A percentile compares a stretch with the other conserved stretches of the same genome.
Conservation (phyloP, 2,797 vertebrate genomes). For the Sebastes wilsoni region DNA sequence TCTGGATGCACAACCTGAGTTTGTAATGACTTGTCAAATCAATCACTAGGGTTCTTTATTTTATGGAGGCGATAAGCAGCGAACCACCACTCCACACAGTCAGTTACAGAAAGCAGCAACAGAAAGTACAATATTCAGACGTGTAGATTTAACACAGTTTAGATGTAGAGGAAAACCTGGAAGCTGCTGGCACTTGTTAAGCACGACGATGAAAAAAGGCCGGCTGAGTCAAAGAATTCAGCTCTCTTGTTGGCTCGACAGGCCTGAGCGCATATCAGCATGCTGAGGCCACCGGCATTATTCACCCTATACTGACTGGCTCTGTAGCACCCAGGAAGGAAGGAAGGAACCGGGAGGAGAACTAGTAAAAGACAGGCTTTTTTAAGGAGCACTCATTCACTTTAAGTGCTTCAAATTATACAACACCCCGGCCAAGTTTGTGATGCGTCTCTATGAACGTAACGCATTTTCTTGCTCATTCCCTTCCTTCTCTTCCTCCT, state of each 20-base stretch:
- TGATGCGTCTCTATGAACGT: constrained; percentile 34
- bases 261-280: constrained; percentile 73
- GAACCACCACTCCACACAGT: not conserved
- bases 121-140: not conserved
- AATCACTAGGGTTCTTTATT: not conserved
- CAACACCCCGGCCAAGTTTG: constrained; percentile 36
- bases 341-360: constrained; percentile 26
- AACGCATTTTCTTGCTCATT: constrained; percentile 23
- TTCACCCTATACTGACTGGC: constrained; percentile 28
- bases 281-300: constrained; percentile 45
- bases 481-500: not conserved
- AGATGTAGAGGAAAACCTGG: not conserved
- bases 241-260: constrained; percentile 48
- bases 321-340: constrained; percentile 50
- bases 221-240: constrained; percentile 58
- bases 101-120: not conserved
- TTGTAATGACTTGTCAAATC: too few relatives aligned
- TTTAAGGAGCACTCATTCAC: constrained; percentile 58
- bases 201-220: constrained; percentile 12
- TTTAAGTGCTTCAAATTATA: constrained; percentile 69
- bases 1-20: too few relatives aligned
- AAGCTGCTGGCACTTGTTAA: constrained; percentile 15
- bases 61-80: not conserved
- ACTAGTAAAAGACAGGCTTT: constrained; percentile 37
- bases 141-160: not conserved